Conservation (phyloP, 2,797 vertebrate genomes). For the Chaetophractus vellerosus region DNA sequence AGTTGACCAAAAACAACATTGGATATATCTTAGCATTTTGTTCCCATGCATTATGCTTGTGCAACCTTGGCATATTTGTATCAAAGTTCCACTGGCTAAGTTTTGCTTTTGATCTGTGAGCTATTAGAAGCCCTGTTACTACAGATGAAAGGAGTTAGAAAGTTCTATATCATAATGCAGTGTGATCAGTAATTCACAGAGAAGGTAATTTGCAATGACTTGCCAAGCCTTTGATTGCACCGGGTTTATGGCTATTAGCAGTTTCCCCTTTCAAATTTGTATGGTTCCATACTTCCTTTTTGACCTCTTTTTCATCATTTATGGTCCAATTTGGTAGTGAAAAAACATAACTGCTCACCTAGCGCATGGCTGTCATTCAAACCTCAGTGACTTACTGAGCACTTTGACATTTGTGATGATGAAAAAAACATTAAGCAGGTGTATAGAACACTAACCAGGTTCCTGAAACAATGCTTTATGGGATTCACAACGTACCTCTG, state of each 20-base stretch:
- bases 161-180: constrained; percentile 91
- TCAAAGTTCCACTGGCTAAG: constrained; percentile 80
- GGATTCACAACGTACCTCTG: constrained; percentile 90
- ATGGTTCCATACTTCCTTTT: constrained; percentile 93
- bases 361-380: constrained; percentile 91
- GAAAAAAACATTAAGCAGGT: constrained; percentile 92
- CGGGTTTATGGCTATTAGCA: constrained; percentile 93
- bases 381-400: constrained; percentile 89
- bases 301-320: constrained; percentile 94
- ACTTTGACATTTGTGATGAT: constrained; percentile 92
- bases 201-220: constrained; percentile 92
- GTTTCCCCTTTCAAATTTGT: constrained; percentile 93
- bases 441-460: constrained; percentile 93
- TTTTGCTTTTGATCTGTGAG: constrained; percentile 90
- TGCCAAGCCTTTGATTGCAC: constrained; percentile 92
- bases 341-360: constrained; percentile 91
- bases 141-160: constrained; percentile 92
- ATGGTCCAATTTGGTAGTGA: constrained; percentile 92
- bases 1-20: constrained; percentile 74
- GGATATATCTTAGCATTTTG: constrained; percentile 58
- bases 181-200: constrained; percentile 91
- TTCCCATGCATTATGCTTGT: constrained; percentile 38
- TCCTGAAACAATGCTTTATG: constrained; percentile 92
- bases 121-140: constrained; percentile 87
- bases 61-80: constrained; percentile 73